Conservation (phyloP, 2,888 invertebrate species). For the Limnephilus rhombicus region DNA sequence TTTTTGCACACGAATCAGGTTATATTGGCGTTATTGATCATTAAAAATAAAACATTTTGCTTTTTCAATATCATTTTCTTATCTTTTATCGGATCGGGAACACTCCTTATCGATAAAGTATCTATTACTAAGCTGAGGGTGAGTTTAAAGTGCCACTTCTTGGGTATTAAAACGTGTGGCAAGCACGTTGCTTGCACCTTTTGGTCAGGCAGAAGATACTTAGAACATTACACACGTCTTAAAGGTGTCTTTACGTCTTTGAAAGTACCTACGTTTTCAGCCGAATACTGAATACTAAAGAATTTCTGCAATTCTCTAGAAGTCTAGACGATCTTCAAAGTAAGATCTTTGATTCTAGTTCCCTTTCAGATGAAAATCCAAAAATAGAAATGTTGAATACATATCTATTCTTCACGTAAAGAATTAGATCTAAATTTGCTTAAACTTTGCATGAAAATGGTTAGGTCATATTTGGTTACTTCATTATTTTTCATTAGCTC, state of each 20-base stretch:
- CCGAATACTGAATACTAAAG: background rate
- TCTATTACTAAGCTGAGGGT: background rate
- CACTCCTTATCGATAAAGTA: background rate
- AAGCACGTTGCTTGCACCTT: background rate
- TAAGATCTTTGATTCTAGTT: background rate
- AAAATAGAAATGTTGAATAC: background rate
- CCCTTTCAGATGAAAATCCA: background rate
- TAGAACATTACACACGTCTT: background rate
- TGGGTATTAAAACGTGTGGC: background rate
- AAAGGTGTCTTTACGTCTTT: background rate
- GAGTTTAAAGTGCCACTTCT: background rate
- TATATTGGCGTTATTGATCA: no score
- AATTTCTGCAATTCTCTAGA: background rate
- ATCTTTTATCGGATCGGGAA: background rate
- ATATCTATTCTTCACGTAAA: no score
- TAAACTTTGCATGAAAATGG: no score
- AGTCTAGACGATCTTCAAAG: background rate
- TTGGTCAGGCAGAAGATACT: background rate
- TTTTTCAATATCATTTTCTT: background rate
- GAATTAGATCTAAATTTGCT: no score
- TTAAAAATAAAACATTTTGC: no score
- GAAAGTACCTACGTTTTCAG: background rate
- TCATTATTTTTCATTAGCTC: no score
- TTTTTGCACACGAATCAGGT: no score
- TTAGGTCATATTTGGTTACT: background rate